These are phyloP conservation scores for Portevinia maculata DNA, from an alignment of 2,888 invertebrate species.

Conservation along the genomic window DNA sequence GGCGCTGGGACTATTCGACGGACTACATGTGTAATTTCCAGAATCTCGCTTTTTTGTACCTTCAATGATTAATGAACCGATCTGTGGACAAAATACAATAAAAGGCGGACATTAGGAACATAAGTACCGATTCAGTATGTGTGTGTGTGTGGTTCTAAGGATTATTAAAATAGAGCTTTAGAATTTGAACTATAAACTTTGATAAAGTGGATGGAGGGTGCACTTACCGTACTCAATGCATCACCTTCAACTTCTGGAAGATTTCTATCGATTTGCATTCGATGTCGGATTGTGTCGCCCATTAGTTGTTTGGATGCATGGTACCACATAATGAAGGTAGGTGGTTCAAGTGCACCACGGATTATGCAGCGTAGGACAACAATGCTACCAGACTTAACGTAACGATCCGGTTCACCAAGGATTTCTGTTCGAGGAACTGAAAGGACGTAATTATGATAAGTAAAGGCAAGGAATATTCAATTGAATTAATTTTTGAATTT, in stretches of 20 bases:
- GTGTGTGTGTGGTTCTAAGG: constrained; percentile 2
- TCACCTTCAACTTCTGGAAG: constrained; percentile 80
- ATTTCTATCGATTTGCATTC: constrained; percentile 82
- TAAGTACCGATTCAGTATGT: constrained; percentile 51
- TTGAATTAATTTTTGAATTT: no score
- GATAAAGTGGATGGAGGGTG: neutral
- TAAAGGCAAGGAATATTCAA: no score
- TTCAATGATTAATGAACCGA: constrained; percentile 83
- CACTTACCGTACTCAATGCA: constrained; percentile 81
- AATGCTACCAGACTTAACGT: constrained; percentile 95
- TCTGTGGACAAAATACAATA: constrained; percentile 76
- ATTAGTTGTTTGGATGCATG: constrained; percentile 84
- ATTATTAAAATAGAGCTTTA: constrained; percentile 26
- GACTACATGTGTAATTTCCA: constrained; percentile 96
- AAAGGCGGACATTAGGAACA: constrained; percentile 65
- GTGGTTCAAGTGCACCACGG: constrained; percentile 94
- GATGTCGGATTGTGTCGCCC: constrained; percentile 81
- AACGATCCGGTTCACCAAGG: constrained; percentile 93
- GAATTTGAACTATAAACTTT: neutral
- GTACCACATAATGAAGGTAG: constrained; percentile 97
- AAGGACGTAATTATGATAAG: constrained; percentile 58
- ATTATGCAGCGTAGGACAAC: constrained; percentile 95
- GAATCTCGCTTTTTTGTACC: constrained; percentile 83
- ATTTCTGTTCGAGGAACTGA: constrained; percentile 96
- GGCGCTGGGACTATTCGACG: constrained; percentile 95